phyloP scores from a whole-genome alignment of 35 echinoderm and acorn worm species.

The Ophiothrix spiculata region DNA sequence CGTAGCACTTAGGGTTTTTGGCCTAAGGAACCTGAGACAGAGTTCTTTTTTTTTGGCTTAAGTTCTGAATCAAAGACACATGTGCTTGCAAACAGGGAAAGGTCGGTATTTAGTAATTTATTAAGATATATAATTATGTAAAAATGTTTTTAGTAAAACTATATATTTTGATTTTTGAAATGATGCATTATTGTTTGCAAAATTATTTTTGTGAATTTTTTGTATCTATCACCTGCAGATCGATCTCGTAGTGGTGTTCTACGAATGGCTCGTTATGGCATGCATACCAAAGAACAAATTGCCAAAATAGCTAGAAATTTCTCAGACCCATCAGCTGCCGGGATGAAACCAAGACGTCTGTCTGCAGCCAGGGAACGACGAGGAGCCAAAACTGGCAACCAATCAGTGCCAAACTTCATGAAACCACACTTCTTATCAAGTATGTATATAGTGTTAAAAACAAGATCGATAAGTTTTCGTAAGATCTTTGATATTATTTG shows the following conservation, averaged over 20 bases:
- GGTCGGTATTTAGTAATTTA: too few relatives aligned
- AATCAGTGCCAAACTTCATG: constrained; percentile 69
- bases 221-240: background rate
- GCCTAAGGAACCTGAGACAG: too few relatives aligned
- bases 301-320: constrained; percentile 6
- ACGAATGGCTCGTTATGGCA: background rate
- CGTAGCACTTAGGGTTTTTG: too few relatives aligned
- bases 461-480: background rate
- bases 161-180: too few relatives aligned
- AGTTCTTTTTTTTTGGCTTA: too few relatives aligned
- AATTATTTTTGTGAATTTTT: background rate
- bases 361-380: constrained; percentile 62
- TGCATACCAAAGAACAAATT: constrained; percentile 10
- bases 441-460: constrained; percentile 7
- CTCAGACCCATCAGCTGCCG: background rate
- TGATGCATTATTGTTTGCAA: too few relatives aligned
- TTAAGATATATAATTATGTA: too few relatives aligned
- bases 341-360: constrained; percentile 60
- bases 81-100: too few relatives aligned
- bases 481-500: background rate
- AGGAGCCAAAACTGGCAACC: constrained; percentile 64
- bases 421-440: constrained; percentile 45
- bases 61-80: too few relatives aligned
- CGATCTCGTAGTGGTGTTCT: background rate
- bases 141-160: too few relatives aligned